Conservation (phyloP, 2,888 invertebrate genomes). For the Acanthosepion lycidas region DNA sequence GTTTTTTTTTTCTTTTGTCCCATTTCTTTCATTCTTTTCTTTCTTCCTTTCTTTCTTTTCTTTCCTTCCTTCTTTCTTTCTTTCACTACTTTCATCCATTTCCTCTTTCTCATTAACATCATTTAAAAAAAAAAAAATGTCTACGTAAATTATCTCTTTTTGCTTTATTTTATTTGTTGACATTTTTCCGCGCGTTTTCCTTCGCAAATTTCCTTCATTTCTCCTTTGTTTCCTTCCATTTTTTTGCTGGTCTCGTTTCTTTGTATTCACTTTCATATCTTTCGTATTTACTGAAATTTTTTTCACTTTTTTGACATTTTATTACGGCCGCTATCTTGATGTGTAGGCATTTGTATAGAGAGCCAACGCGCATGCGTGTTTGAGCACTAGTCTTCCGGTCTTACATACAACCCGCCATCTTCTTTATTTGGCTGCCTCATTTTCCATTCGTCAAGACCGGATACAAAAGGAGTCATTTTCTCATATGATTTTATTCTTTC, state of each 20-base stretch:
- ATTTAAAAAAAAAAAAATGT: too few relatives aligned
- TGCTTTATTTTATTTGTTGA: neutral
- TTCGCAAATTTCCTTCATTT: neutral
- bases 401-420: neutral
- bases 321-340: neutral
- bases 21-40: neutral
- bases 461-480: conserved; percentile 18
- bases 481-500: neutral
- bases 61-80: neutral
- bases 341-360: neutral
- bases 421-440: neutral
- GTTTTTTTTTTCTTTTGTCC: neutral
- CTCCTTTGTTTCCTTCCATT: neutral
- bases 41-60: neutral
- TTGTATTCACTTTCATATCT: neutral
- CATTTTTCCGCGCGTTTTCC: neutral
- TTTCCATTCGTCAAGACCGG: neutral
- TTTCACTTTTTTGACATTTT: neutral
- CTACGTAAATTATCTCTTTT: neutral
- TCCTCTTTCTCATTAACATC: neutral
- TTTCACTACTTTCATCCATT: neutral
- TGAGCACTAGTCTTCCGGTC: neutral
- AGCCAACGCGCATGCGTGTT: neutral
- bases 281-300: neutral
- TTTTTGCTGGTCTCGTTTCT: neutral